Evolutionary conservation across 1,140 invertebrate species (phyloP).

Genomic region (Habropoda laboriosa): DNA sequence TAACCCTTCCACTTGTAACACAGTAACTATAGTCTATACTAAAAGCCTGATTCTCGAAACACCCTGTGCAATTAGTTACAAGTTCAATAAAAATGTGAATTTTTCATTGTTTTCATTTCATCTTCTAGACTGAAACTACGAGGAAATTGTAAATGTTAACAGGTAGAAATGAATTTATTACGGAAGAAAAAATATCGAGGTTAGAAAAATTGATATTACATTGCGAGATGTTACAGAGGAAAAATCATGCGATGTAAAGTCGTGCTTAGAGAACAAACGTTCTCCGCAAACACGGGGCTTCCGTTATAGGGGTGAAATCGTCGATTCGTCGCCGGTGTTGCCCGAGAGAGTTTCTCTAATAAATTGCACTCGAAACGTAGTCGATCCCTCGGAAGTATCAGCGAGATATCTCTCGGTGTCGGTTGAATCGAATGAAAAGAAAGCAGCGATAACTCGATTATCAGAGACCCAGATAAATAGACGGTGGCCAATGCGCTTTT

Average conservation of each 20-base stretch:
- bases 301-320: background rate
- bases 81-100: no score
- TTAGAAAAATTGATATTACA: no score
- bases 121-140: no score
- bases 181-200: no score
- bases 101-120: no score
- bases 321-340: background rate
- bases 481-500: conserved; percentile 42
- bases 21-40: no score
- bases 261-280: conserved; percentile 39
- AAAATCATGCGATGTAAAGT: conserved; percentile 1
- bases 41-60: no score
- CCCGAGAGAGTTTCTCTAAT: conserved; percentile 49
- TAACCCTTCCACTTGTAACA: no score
- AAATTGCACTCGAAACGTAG: conserved; percentile 64
- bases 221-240: no score
- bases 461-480: conserved; percentile 73
- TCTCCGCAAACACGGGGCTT: conserved; percentile 54
- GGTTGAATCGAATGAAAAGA: conserved; percentile 77
- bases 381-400: conserved; percentile 59
- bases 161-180: no score
- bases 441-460: conserved; percentile 77
- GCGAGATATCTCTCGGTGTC: conserved; percentile 45
- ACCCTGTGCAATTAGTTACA: no score
- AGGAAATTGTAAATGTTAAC: no score